Evolutionary conservation across 1,140 invertebrate species (phyloP).

Genomic region (Pomacea maculata): DNA sequence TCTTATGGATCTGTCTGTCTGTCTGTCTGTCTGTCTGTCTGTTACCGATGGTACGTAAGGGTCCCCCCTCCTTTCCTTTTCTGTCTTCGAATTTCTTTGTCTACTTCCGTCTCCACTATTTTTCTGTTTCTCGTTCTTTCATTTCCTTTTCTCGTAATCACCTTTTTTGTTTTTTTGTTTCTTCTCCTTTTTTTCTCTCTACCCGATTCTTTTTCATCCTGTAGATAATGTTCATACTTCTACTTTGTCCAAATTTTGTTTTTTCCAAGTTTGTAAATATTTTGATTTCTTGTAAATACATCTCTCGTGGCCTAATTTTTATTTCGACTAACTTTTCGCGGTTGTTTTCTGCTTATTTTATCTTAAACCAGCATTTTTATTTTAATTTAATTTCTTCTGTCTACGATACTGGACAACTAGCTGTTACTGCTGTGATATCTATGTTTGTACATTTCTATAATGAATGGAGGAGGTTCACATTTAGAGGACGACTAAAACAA

Average conservation of each 20-base stretch:
- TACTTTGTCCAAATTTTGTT: not conserved
- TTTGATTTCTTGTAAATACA: not conserved
- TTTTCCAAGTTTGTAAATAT: not conserved
- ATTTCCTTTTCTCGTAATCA: not conserved
- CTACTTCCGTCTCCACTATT: not conserved
- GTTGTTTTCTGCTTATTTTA: not conserved
- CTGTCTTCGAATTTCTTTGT: not conserved
- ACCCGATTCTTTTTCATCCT: too few relatives aligned
- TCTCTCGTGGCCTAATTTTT: not conserved
- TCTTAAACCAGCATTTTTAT: not conserved
- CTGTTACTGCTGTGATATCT: not conserved
- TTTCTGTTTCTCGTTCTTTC: not conserved
- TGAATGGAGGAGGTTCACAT: not conserved
- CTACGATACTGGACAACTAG: too few relatives aligned
- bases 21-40: not conserved
- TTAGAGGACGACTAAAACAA: not conserved
- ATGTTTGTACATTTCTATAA: not conserved
- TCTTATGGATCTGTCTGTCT: not conserved
- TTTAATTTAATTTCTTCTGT: too few relatives aligned
- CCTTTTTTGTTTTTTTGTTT: not conserved
- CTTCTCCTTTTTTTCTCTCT: not conserved
- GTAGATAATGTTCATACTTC: too few relatives aligned
- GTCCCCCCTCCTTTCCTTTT: not conserved
- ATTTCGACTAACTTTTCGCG: not conserved
- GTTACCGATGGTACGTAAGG: not conserved